A percentile compares a stretch with the other conserved stretches of the same genome.
Conservation (phyloP, 1,140 invertebrate species). For the Teleopsis dalmanni region DNA sequence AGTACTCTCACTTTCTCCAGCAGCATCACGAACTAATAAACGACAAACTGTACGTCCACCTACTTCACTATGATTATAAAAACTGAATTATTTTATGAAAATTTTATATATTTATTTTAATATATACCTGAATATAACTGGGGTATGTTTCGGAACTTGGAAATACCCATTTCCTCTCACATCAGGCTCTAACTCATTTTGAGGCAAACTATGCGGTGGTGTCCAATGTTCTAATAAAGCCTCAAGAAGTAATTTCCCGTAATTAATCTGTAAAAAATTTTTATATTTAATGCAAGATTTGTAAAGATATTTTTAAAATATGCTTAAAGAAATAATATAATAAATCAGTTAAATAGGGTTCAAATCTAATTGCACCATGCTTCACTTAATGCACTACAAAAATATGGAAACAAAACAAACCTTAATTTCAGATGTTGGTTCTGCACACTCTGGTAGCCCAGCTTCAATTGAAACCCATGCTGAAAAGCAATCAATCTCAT, state of each 20-base stretch:
- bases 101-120: conserved; percentile 7
- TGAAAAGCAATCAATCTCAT: conserved; percentile 95
- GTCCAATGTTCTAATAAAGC: conserved; percentile 95
- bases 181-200: conserved; percentile 58
- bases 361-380: not conserved
- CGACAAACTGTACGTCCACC: conserved; percentile 76
- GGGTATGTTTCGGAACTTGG: conserved; percentile 88
- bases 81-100: not conserved
- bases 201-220: conserved; percentile 51
- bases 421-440: conserved; percentile 73
- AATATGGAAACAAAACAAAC: conserved; percentile 19
- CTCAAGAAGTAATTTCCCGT: conserved; percentile 88
- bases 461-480: conserved; percentile 98
- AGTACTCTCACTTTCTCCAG: conserved; percentile 89
- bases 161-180: conserved; percentile 78
- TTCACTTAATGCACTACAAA: too few species aligned
- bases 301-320: not conserved
- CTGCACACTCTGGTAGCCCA: conserved; percentile 58
- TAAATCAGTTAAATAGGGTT: not conserved
- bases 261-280: conserved; percentile 68
- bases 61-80: conserved; percentile 66
- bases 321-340: not conserved
- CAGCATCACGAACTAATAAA: conserved; percentile 84
- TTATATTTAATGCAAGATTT: not conserved
- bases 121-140: conserved; percentile 85